Percentiles rank a stretch among this genome's conserved stretches.
Conservation (phyloP, 2,888 invertebrate genomes). For the Troides helena region DNA sequence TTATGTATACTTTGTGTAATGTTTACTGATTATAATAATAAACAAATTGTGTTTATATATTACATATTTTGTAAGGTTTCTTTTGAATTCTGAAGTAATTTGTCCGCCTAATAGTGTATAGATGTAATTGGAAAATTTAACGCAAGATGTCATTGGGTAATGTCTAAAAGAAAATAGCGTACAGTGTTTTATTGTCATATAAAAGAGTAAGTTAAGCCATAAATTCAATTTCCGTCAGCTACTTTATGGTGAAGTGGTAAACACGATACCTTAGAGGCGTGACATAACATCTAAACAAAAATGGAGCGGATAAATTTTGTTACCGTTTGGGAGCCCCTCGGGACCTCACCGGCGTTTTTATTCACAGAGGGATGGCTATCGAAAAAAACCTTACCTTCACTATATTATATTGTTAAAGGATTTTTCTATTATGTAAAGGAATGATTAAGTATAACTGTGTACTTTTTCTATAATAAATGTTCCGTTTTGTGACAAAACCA, state of each 20-base stretch:
- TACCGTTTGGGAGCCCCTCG: conserved; percentile 1
- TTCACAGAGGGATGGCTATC: neutral
- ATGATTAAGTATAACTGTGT: neutral
- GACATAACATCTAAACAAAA: conserved; percentile 36
- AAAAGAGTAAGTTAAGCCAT: conserved; percentile 20
- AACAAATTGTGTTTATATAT: too few species aligned
- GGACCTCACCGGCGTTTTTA: neutral
- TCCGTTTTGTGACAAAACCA: too few species aligned
- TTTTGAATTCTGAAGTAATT: too few species aligned
- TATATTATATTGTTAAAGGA: conserved; percentile 1
- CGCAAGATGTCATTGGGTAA: neutral
- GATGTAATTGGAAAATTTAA: too few species aligned
- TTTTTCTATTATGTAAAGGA: neutral
- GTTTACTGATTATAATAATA: too few species aligned
- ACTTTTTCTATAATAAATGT: too few species aligned
- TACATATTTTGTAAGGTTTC: too few species aligned
- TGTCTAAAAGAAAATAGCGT: neutral
- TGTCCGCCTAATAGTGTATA: too few species aligned
- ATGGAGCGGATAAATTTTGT: conserved; percentile 23
- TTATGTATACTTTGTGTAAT: too few species aligned
- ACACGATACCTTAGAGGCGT: conserved; percentile 33
- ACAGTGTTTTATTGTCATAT: neutral
- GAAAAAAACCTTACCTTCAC: conserved; percentile 1
- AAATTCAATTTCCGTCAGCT: conserved; percentile 27
- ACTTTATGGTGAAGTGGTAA: conserved; percentile 28